Percentiles rank a stretch among this genome's conserved stretches.
phyloP scores from a whole-genome alignment of 2,888 invertebrate genomes.

The Acleris literana region DNA sequence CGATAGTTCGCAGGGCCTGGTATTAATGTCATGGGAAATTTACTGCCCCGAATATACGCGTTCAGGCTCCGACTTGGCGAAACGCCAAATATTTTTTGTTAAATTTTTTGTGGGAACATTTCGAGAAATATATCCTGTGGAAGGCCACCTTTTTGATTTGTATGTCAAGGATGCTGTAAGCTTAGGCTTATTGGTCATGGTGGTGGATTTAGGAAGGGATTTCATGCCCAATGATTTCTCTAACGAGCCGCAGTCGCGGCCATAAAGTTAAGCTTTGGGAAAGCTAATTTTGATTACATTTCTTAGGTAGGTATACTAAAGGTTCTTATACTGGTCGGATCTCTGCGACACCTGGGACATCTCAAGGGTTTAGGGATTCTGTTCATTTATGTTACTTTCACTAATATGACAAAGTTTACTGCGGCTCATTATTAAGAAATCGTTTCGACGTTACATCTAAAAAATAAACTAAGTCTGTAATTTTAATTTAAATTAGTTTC shows the following conservation, averaged over 20 bases:
- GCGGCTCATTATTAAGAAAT: no score
- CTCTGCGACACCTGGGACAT: no score
- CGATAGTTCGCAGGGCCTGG: constrained; percentile 50
- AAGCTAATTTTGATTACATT: neutral
- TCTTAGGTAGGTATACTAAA: neutral
- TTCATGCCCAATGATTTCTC: constrained; percentile 4
- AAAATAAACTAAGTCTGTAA: no score
- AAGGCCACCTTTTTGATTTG: constrained; percentile 55
- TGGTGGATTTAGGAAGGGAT: constrained; percentile 10
- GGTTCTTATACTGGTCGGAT: neutral
- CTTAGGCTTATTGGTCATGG: constrained; percentile 21
- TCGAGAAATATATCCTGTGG: constrained; percentile 59
- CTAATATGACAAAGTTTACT: no score
- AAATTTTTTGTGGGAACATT: constrained; percentile 58
- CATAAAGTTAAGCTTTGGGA: constrained; percentile 3
- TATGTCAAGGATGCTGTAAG: constrained; percentile 42
- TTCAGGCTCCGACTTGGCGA: constrained; percentile 55
- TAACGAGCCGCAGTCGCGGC: neutral
- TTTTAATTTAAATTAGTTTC: no score
- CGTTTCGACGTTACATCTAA: no score
- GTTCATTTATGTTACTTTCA: no score
- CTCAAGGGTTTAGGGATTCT: no score
- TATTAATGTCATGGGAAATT: constrained; percentile 55
- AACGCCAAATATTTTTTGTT: constrained; percentile 68
- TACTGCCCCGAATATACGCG: constrained; percentile 53